These are phyloP conservation scores for Hoplias malabaricus DNA, from an alignment of 2,113 vertebrate species.

Conservation along the genomic window DNA sequence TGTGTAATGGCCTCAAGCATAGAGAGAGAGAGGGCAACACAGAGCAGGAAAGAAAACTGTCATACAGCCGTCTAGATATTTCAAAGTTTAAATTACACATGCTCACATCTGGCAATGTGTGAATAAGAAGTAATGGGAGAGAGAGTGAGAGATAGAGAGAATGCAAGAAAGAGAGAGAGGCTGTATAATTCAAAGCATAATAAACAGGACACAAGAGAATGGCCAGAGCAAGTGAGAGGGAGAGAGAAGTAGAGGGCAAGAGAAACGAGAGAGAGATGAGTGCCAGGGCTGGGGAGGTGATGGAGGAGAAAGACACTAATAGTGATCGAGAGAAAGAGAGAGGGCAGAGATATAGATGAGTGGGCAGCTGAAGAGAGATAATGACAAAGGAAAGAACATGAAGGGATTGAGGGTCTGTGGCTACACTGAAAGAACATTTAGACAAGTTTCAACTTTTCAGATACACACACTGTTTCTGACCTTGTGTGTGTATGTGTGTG, in stretches of 20 bases:
- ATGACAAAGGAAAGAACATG: not conserved
- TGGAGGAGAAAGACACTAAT: slow-evolving; percentile 23
- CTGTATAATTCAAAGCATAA: not conserved
- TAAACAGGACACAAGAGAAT: slow-evolving; percentile 16
- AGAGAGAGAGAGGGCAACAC: not conserved
- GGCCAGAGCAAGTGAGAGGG: slow-evolving; percentile 1
- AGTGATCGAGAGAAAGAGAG: slow-evolving; percentile 17
- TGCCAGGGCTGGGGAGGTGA: not conserved
- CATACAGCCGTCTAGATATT: too few species aligned
- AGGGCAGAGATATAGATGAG: slow-evolving; percentile 12
- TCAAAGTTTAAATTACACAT: not conserved
- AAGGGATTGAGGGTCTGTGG: not conserved
- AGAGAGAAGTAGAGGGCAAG: not conserved
- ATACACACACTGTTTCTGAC: not conserved
- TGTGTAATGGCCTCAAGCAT: not conserved
- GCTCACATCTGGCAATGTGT: too few species aligned
- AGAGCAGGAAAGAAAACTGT: not conserved
- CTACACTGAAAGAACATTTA: not conserved
- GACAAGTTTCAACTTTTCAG: slow-evolving; percentile 15
- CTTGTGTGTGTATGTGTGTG: not conserved
- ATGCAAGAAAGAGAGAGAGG: not conserved
- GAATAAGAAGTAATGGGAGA: not conserved
- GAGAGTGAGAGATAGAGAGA: not conserved
- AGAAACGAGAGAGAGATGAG: not conserved
- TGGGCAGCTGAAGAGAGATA: not conserved